These are phyloP conservation scores for Philhelius pedissequus DNA, from an alignment of 2,888 invertebrate genomes.

Conservation along the genomic window DNA sequence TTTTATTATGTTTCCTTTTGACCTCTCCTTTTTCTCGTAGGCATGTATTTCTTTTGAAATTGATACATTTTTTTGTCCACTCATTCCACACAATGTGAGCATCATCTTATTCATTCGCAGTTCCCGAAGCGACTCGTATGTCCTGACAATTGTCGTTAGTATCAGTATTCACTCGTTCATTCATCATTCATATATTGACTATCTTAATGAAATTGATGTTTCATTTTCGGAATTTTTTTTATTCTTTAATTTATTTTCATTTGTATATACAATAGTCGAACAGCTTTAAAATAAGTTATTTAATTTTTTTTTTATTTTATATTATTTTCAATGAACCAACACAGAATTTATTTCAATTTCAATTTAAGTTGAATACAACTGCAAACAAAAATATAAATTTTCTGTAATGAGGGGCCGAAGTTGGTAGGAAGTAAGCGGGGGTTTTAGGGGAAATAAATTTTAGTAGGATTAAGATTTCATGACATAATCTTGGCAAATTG, in stretches of 20 bases:
- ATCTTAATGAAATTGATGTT: conserved; percentile 50
- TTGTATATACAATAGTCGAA: background rate
- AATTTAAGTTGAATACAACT: conserved; percentile 34
- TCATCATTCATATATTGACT: conserved; percentile 27
- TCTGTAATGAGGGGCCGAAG: background rate
- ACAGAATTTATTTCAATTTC: conserved; percentile 31
- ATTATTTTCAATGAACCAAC: conserved; percentile 19
- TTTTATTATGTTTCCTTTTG: background rate
- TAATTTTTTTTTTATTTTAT: background rate
- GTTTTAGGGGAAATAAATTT: conserved; percentile 21
- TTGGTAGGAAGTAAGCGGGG: background rate
- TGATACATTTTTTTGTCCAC: background rate
- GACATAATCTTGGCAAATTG: conserved; percentile 54
- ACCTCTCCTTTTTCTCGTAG: too few species aligned
- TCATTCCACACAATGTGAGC: background rate
- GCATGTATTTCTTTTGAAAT: background rate
- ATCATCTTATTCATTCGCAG: background rate
- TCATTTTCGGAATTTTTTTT: conserved; percentile 25
- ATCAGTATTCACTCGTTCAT: conserved; percentile 23
- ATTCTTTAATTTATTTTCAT: background rate
- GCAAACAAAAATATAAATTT: background rate
- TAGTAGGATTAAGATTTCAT: conserved; percentile 60
- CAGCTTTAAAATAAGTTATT: background rate
- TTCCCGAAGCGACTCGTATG: background rate
- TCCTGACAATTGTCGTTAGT: conserved; percentile 36